These are phyloP conservation scores for Chamaetylas fuelleborni DNA, from an alignment of 2,113 vertebrate genomes.

Conservation along the genomic window DNA sequence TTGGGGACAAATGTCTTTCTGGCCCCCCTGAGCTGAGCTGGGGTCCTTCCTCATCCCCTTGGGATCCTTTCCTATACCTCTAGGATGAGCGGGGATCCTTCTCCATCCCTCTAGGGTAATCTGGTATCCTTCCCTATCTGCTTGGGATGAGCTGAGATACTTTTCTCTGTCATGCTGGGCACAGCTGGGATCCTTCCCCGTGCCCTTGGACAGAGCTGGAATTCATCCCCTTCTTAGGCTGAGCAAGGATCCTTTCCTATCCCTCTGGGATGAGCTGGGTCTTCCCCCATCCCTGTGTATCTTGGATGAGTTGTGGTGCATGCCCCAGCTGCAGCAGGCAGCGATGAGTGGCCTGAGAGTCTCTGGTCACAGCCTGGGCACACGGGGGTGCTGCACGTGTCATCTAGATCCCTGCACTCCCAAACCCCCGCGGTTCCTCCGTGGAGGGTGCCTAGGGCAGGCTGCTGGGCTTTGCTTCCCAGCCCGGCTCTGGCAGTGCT, in stretches of 20 bases:
- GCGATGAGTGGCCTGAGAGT: background rate
- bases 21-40: accelerated
- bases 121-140: background rate
- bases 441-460: background rate
- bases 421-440: background rate
- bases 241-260: background rate
- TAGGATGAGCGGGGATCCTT: background rate
- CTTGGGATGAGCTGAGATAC: background rate
- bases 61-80: background rate
- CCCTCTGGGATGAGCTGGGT: background rate
- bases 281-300: background rate
- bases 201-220: background rate
- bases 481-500: background rate
- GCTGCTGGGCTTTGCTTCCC: background rate
- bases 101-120: background rate
- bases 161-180: background rate
- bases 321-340: accelerated
- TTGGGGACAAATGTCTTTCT: background rate
- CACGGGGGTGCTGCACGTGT: accelerated
- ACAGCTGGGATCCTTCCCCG: background rate
- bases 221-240: background rate
- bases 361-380: accelerated
- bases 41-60: background rate
- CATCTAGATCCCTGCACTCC: background rate
- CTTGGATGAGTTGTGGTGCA: accelerated